Evolutionary conservation across 2,797 vertebrate genomes (phyloP), one percentile per base, ranked within the genome.

Genomic region (Onychomys arenicola): DNA sequence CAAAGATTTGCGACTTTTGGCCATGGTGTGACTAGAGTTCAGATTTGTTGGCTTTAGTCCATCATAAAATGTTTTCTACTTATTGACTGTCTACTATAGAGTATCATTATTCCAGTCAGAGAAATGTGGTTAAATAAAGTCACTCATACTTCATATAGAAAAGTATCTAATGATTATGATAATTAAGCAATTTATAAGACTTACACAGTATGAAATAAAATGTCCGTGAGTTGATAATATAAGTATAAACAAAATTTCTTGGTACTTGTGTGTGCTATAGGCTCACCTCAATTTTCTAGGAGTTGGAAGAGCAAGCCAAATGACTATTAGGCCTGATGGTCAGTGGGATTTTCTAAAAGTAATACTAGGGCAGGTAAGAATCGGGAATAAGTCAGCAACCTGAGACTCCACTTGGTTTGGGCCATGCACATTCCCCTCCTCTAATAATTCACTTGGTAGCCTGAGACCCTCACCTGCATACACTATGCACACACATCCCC

Each of bases 201-300:
- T 76, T 32, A 75, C 9, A 46, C 9, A 12, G 23, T 82, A 40
- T 32, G 5, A 61, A 65, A 13, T 84, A 2, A 57, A 59, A 75
- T 37, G 57, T 29, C 11, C 46, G 59, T 76, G 14, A 43, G 80
- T 3, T 55, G 37, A 11, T 23, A 16, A 11, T 13, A 2, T 76
- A 95, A 73, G 16, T 34, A 19, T 40, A 57, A 61, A 67, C 65
- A 83, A 91, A 55, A 52, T 32, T 73, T 63, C 3, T 46, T 94
- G 19, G 0, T 61, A 0, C 3, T 0, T 19, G 2, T 91, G 0
- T 19, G 1, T 91, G 13, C 27, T 65, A 0, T 37, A 34, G 32
- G 4, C 21, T 82, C 23, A 59, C 11, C 4, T 37, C n/a, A 2
- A 10, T 82, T 77, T 94, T 10, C 11, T 65, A 73, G 32, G 89